phyloP scores from a whole-genome alignment of 2,888 invertebrate genomes.

The Parelbella ahira region DNA sequence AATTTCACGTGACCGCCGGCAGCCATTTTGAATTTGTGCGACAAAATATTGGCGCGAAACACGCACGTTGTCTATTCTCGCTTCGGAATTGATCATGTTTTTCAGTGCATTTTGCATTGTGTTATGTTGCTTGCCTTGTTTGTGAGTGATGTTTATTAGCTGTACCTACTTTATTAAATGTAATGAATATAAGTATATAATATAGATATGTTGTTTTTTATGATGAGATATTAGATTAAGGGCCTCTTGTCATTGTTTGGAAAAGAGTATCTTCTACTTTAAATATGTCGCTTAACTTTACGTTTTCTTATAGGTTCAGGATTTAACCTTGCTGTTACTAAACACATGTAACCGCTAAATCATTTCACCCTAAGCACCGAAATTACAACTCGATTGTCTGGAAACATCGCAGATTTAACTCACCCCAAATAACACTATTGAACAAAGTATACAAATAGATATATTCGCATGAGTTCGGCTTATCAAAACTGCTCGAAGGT shows the following conservation, averaged over 20 bases:
- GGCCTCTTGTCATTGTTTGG: too few species aligned
- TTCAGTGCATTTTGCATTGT: slow-evolving; percentile 1
- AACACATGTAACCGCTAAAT: slow-evolving; percentile 11
- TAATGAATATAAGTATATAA: too few species aligned
- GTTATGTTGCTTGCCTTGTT: too few species aligned
- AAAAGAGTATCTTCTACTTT: too few species aligned
- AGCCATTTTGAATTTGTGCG: slow-evolving; percentile 30
- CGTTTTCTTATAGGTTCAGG: too few species aligned
- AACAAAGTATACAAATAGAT: slow-evolving; percentile 49
- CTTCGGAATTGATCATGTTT: slow-evolving; percentile 1
- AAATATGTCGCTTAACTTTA: too few species aligned
- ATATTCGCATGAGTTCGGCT: slow-evolving; percentile 42
- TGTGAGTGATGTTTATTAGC: slow-evolving; percentile 1
- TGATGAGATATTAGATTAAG: too few species aligned
- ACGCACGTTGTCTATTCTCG: slow-evolving; percentile 28
- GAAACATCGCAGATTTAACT: slow-evolving; percentile 34
- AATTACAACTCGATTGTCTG: slow-evolving; percentile 38
- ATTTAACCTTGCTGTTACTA: too few species aligned
- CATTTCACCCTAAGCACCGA: slow-evolving; percentile 9
- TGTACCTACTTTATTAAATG: not conserved
- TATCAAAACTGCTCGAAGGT: slow-evolving; percentile 37
- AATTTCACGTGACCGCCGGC: slow-evolving; percentile 37
- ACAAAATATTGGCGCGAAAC: slow-evolving; percentile 31
- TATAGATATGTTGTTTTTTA: too few species aligned
- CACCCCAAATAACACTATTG: slow-evolving; percentile 40